Conservation (phyloP, 1,140 invertebrate species). For the Drosophila dunni region DNA sequence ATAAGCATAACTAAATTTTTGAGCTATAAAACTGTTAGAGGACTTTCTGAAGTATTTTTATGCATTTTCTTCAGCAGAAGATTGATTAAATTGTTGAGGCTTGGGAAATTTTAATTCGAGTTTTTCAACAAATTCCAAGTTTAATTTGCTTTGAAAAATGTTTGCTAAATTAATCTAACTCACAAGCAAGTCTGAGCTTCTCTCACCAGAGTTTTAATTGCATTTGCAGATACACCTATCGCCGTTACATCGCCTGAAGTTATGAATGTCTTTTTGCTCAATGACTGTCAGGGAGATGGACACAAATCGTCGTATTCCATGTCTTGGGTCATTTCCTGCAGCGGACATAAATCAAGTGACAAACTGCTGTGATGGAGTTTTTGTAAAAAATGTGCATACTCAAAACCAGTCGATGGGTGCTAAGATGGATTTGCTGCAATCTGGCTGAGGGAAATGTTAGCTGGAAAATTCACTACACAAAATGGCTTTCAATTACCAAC, state of each 20-base stretch:
- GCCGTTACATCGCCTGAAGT: not conserved
- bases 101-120: too few relatives aligned
- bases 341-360: conserved; percentile 23
- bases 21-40: not conserved
- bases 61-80: not conserved
- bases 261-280: conserved; percentile 2
- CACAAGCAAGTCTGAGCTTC: too few relatives aligned
- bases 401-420: not conserved
- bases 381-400: conserved; percentile 23
- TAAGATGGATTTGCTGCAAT: conserved; percentile 33
- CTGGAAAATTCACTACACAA: conserved; percentile 19
- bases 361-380: conserved; percentile 16
- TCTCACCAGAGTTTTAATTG: too few relatives aligned
- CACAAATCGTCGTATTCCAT: conserved; percentile 28
- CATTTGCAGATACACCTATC: not conserved
- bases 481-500: conserved; percentile 72
- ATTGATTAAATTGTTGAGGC: too few relatives aligned
- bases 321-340: conserved; percentile 24
- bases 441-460: conserved; percentile 22
- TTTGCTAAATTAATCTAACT: too few relatives aligned
- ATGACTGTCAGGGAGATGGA: conserved; percentile 13
- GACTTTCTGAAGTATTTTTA: not conserved
- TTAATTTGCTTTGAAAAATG: too few relatives aligned
- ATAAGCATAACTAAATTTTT: not conserved
- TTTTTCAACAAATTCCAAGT: too few relatives aligned